Percentiles rank a stretch among this genome's conserved stretches.
phyloP scores from a whole-genome alignment of 2,113 vertebrate species.

The Cercocebus atys region DNA sequence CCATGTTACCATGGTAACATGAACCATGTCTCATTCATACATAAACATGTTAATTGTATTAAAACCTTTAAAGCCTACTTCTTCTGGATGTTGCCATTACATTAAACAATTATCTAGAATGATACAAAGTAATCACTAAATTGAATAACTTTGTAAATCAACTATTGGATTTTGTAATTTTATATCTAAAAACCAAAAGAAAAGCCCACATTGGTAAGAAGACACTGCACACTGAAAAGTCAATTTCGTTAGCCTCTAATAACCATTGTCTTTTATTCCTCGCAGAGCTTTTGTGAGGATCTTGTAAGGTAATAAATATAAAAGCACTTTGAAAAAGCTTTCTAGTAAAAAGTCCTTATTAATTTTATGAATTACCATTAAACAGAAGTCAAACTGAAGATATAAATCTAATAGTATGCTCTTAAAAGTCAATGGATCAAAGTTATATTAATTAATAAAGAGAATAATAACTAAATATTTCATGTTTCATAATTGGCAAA shows the following conservation, averaged over 20 bases:
- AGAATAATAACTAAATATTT: slow-evolving; percentile 12
- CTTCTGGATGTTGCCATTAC: not conserved
- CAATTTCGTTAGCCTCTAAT: slow-evolving; percentile 52
- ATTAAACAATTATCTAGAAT: not conserved
- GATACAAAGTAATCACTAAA: not conserved
- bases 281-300: slow-evolving; percentile 46
- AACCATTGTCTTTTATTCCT: slow-evolving; percentile 39
- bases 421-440: slow-evolving; percentile 17
- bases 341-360: slow-evolving; percentile 50
- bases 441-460: slow-evolving; percentile 32
- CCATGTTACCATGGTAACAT: not conserved
- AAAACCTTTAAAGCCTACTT: not conserved
- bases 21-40: not conserved
- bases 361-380: slow-evolving; percentile 59
- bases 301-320: slow-evolving; percentile 58
- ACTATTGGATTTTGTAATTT: not conserved
- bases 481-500: not conserved
- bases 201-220: not conserved
- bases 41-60: not conserved
- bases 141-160: slow-evolving; percentile 45
- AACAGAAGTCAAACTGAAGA: slow-evolving; percentile 56
- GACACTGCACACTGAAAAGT: slow-evolving; percentile 18
- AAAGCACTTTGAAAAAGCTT: slow-evolving; percentile 59
- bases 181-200: slow-evolving; percentile 5
- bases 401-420: slow-evolving; percentile 25